Percentiles rank a stretch among this genome's conserved stretches.
Conservation (phyloP, 2,113 vertebrate species). For the Aramus guarauna region DNA sequence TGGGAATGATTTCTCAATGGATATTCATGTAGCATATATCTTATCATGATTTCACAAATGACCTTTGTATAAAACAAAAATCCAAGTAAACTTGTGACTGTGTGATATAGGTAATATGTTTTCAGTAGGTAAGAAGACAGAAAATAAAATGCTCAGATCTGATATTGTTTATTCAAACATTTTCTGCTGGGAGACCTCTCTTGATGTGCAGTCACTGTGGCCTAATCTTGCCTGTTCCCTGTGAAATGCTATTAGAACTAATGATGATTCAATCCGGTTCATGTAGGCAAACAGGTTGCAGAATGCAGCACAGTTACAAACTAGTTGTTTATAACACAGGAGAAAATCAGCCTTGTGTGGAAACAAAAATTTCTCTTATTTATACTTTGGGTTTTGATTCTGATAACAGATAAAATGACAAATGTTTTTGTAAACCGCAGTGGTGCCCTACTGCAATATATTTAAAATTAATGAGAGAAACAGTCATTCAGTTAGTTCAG, state of each 20-base stretch:
- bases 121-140: background rate
- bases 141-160: background rate
- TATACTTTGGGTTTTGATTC: background rate
- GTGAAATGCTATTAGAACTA: background rate
- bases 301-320: background rate
- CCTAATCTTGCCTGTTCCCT: background rate
- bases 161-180: background rate
- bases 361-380: background rate
- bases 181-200: background rate
- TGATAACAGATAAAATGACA: background rate
- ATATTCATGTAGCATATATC: background rate
- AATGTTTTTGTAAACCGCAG: background rate
- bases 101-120: background rate
- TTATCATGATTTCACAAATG: background rate
- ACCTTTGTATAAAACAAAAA: background rate
- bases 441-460: background rate
- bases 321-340: background rate
- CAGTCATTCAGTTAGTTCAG: background rate
- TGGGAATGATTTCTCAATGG: background rate
- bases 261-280: fast-evolving
- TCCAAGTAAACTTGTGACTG: background rate
- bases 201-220: background rate
- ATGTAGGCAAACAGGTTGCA: background rate
- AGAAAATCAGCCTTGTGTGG: background rate
- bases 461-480: background rate